Base-by-base conservation (phyloP, 1,140 invertebrate genomes). In the Temnothorax curvispinosus region DNA sequence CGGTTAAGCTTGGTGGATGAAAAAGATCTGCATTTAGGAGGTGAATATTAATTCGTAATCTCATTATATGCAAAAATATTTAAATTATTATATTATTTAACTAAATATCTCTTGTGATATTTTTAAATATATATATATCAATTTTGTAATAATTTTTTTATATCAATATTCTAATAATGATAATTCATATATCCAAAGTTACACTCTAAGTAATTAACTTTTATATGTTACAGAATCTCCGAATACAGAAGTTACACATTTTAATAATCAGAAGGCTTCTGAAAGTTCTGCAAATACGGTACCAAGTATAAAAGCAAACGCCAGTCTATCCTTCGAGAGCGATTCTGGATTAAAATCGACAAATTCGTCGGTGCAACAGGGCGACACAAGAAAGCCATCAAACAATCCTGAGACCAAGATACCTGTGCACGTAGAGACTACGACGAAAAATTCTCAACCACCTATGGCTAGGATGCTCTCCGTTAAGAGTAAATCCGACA, bases 1-100 rank as follows among this genome's bases (percentile, higher is more conserved):
- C 91, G 94, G 52, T 88, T 95, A 69, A 95, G 95, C 87, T 91
- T 95, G 74, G 91, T 95, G 72, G 95, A 95, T 47, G 95, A 95
- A 84, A 95, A 95, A 78, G 95, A 95, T 93, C 90, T 95, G 47
- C 94, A 94, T 91, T 91, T 93, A 91, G 89, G 91, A 92, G 95
- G 94, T 94, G 89, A 90, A 75, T 81, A 67, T 85, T 27, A 27
- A 27, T 27, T 27, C 1, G 27, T 27, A 27, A 27, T 27, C 1
- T 27, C 1, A 27, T 27, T 27, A 27, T 27, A 27, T 27, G 27
- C 27, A 27, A 27, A 27, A 27, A 27, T 41, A 41, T 41, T 2
- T 41, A 41, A 41, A 41, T 41, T 41, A 41, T 41, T 41, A 41
- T 41, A 6, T 41, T 41, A 41, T 41, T 5, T 41, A 41, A 6